These are phyloP conservation scores for Cotesia typhae DNA, from an alignment of 1,140 invertebrate species.

Conservation along the genomic window DNA sequence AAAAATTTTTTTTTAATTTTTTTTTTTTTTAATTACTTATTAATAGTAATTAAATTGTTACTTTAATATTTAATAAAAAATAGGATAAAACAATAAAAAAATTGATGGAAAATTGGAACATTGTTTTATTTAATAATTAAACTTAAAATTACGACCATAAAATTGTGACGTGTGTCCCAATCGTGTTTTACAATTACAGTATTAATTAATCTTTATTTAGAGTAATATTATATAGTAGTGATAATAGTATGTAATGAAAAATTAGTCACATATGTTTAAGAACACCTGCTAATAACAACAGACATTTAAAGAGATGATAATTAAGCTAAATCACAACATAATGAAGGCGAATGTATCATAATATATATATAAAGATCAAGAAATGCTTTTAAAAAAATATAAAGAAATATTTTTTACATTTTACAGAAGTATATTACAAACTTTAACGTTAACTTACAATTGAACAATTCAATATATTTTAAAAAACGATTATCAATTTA, in stretches of 20 bases:
- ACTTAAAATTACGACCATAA: neutral
- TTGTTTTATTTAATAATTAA: neutral
- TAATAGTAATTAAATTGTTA: no score
- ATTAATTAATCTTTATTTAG: neutral
- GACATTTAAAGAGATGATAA: no score
- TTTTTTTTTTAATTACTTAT: neutral
- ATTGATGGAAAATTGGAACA: neutral
- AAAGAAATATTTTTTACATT: slow-evolving; percentile 18
- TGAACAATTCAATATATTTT: slow-evolving; percentile 5
- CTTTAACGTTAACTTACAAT: neutral
- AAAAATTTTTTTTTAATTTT: neutral
- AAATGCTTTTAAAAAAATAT: slow-evolving; percentile 23
- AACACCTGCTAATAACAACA: no score
- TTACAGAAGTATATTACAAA: slow-evolving; percentile 18
- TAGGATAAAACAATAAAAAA: slow-evolving; percentile 11
- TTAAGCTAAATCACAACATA: slow-evolving; percentile 14
- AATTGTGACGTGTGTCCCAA: neutral
- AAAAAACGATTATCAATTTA: neutral
- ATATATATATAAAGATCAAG: slow-evolving; percentile 8
- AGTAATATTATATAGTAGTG: neutral
- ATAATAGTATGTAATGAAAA: no score
- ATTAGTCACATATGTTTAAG: neutral
- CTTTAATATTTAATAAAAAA: neutral
- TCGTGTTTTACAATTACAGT: slow-evolving; percentile 1
- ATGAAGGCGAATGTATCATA: slow-evolving; percentile 1